phyloP scores from a whole-genome alignment of 2,797 vertebrate genomes.

The Decapterus maruadsi region DNA sequence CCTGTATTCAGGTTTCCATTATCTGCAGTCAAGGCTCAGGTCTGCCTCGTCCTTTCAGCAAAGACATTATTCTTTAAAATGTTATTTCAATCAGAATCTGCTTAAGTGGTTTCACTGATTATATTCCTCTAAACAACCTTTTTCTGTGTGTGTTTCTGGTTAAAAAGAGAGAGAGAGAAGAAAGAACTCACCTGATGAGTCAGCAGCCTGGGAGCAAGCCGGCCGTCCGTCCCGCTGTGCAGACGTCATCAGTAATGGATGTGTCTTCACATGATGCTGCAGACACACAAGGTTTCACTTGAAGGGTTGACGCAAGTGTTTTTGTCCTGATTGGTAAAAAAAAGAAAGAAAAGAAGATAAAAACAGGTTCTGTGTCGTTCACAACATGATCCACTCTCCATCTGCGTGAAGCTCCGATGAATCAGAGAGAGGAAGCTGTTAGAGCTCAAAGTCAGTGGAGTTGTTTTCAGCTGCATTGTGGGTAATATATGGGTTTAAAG shows the following conservation, averaged over 20 bases:
- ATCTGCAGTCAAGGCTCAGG: neutral
- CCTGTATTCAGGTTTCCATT: constrained; percentile 13
- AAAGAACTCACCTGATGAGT: neutral
- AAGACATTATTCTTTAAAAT: neutral
- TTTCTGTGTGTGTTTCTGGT: too few relatives aligned
- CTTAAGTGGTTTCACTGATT: neutral
- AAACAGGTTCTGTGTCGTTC: too few relatives aligned
- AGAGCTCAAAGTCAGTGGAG: neutral
- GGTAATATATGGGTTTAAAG: neutral
- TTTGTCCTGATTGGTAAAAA: neutral
- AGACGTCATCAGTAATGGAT: neutral
- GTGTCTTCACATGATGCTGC: neutral
- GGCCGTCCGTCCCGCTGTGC: constrained; percentile 18
- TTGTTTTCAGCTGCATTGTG: neutral
- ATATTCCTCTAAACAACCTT: too few relatives aligned
- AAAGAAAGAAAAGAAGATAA: too few relatives aligned
- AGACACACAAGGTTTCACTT: neutral
- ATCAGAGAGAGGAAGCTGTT: neutral
- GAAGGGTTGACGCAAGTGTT: neutral
- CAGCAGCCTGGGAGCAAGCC: neutral
- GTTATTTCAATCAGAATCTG: neutral
- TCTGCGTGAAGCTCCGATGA: neutral
- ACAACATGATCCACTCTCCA: neutral
- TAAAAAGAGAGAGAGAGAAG: too few relatives aligned
- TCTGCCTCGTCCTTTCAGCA: constrained; percentile 2